These are phyloP conservation scores for Malurus elegans DNA, from an alignment of 2,113 vertebrate genomes.

Conservation along the genomic window DNA sequence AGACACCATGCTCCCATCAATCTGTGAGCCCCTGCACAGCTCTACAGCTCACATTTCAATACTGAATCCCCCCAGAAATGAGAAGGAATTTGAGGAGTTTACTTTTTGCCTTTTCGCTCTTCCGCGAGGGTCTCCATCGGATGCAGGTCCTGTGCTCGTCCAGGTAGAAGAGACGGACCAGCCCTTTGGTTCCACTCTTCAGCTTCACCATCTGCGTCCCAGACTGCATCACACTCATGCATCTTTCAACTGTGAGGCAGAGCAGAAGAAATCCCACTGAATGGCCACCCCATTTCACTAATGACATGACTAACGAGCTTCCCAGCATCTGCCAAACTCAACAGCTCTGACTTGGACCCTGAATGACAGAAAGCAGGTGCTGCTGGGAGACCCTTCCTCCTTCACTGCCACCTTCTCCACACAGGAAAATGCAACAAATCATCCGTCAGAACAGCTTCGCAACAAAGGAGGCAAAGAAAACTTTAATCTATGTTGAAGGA, in stretches of 20 bases:
- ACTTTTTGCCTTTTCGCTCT: slow-evolving; percentile 98
- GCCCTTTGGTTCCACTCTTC: slow-evolving; percentile 92
- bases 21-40: fast-evolving
- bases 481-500: neutral
- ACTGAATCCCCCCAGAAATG: neutral
- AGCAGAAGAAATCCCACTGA: neutral
- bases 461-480: neutral
- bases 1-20: neutral
- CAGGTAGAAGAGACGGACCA: slow-evolving; percentile 97
- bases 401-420: neutral
- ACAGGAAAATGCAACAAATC: neutral
- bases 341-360: neutral
- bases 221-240: slow-evolving; percentile 98
- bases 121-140: slow-evolving; percentile 94
- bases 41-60: neutral
- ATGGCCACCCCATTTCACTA: neutral
- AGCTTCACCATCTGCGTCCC: slow-evolving; percentile 99
- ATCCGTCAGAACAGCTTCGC: neutral
- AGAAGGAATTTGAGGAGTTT: slow-evolving; percentile 37
- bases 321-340: neutral
- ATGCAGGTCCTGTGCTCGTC: slow-evolving; percentile 95
- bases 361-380: neutral
- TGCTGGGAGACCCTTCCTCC: neutral
- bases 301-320: fast-evolving
- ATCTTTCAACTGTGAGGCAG: slow-evolving; percentile 91